Evolutionary conservation across 2,888 invertebrate species (phyloP).

Genomic region (Taenaris catops): DNA sequence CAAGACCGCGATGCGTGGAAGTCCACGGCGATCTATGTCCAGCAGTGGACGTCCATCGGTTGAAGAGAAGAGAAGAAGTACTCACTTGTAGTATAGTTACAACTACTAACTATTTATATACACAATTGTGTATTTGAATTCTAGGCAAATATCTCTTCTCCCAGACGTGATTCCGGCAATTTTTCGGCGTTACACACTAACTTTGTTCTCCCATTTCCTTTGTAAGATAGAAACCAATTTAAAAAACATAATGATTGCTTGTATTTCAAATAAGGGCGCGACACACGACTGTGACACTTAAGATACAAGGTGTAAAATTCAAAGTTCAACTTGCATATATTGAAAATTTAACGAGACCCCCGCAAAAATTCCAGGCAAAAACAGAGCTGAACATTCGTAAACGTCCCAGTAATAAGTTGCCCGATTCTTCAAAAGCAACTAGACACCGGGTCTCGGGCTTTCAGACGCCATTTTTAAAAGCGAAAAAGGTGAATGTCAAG

Average conservation of each 20-base stretch:
- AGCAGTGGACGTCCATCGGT: no score
- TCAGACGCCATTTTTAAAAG: conserved; percentile 25
- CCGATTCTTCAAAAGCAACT: conserved; percentile 34
- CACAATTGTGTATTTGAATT: no score
- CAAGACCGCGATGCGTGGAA: no score
- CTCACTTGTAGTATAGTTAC: no score
- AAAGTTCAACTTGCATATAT: conserved; percentile 11
- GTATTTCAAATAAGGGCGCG: conserved; percentile 4
- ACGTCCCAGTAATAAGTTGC: conserved; percentile 40
- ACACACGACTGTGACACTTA: conserved; percentile 14
- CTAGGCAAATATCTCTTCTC: no score
- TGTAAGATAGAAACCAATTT: conserved; percentile 20
- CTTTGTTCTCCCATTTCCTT: conserved; percentile 15
- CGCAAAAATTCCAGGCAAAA: conserved; percentile 32
- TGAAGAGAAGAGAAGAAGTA: no score
- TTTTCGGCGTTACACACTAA: conserved; percentile 11
- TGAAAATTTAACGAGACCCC: conserved; percentile 29
- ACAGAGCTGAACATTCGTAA: conserved; percentile 37
- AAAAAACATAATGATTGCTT: conserved; percentile 23
- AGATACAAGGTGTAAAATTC: conserved; percentile 9
- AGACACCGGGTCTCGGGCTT: conserved; percentile 25
- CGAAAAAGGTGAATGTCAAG: conserved; percentile 23
- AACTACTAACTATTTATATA: no score
- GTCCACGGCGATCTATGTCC: no score
- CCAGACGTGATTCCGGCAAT: conserved; percentile 9